Conservation (phyloP, 1,140 invertebrate species). For the Hormaphis cornu region DNA sequence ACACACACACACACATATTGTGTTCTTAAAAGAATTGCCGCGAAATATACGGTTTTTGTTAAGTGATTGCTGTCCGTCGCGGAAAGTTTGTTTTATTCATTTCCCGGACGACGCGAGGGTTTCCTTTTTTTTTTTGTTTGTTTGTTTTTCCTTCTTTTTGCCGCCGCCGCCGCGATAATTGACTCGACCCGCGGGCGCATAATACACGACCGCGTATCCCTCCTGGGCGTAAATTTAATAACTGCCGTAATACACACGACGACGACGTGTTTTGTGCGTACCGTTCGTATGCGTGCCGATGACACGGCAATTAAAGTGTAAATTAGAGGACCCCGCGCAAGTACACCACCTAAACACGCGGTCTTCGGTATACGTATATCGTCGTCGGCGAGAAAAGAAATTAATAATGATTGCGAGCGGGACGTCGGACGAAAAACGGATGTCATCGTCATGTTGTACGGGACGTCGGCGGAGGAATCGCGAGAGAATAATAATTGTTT, state of each 20-base stretch:
- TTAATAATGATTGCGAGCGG: neutral
- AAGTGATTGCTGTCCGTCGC: neutral
- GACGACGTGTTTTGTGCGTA: neutral
- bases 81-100: slow-evolving; percentile 9
- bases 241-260: neutral
- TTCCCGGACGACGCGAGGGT: neutral
- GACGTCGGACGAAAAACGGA: too few relatives aligned
- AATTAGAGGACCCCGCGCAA: neutral
- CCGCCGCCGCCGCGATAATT: neutral
- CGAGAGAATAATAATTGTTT: too few relatives aligned
- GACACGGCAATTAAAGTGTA: slow-evolving; percentile 30
- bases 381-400: neutral
- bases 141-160: neutral
- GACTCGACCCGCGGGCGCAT: neutral
- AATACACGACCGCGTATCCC: too few relatives aligned
- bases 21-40: slow-evolving; percentile 13
- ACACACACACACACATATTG: too few relatives aligned
- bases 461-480: neutral
- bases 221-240: neutral
- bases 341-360: neutral
- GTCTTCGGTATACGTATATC: neutral
- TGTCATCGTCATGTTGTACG: too few relatives aligned
- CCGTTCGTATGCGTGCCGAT: neutral
- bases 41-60: neutral
- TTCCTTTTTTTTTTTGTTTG: neutral